These are phyloP conservation scores for Macrosteles quadrilineatus DNA, from an alignment of 1,140 invertebrate genomes.

Conservation along the genomic window DNA sequence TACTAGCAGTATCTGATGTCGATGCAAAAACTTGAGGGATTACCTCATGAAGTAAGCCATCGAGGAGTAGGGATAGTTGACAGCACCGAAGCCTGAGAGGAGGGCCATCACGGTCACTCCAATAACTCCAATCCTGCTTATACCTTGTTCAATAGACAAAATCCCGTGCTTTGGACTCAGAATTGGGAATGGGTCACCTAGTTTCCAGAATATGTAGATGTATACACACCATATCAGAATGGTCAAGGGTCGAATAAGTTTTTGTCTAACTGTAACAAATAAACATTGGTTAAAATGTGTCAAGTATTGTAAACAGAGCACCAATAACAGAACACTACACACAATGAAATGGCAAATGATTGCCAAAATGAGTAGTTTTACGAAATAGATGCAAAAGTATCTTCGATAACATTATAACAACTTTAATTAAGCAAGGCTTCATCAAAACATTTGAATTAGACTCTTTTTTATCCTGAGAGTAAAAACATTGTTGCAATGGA, in stretches of 20 bases:
- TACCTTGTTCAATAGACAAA: conserved; percentile 93
- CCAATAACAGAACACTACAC: background rate
- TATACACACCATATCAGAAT: conserved; percentile 87
- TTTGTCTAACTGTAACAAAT: conserved; percentile 71
- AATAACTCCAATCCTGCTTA: conserved; percentile 94
- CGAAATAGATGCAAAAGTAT: too few relatives aligned
- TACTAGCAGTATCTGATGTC: too few relatives aligned
- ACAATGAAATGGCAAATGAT: too few relatives aligned
- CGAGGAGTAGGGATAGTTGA: conserved; percentile 99
- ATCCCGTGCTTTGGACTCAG: conserved; percentile 92
- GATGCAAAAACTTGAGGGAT: too few relatives aligned
- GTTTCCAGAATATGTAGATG: conserved; percentile 97
- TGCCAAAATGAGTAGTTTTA: too few relatives aligned
- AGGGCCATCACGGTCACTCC: conserved; percentile 99
- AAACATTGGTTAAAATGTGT: conserved; percentile 33
- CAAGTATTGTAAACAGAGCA: conserved; percentile 31
- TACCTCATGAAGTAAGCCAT: conserved; percentile 98
- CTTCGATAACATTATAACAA: too few relatives aligned
- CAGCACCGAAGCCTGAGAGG: conserved; percentile 98
- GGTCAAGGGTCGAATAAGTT: conserved; percentile 78
- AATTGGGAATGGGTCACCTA: conserved; percentile 99
- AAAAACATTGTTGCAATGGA: too few relatives aligned
- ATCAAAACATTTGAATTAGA: too few relatives aligned
- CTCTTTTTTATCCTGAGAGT: too few relatives aligned
- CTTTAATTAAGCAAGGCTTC: too few relatives aligned